Conservation (phyloP, 2,797 vertebrate species). For the Rhodeus uyekii region DNA sequence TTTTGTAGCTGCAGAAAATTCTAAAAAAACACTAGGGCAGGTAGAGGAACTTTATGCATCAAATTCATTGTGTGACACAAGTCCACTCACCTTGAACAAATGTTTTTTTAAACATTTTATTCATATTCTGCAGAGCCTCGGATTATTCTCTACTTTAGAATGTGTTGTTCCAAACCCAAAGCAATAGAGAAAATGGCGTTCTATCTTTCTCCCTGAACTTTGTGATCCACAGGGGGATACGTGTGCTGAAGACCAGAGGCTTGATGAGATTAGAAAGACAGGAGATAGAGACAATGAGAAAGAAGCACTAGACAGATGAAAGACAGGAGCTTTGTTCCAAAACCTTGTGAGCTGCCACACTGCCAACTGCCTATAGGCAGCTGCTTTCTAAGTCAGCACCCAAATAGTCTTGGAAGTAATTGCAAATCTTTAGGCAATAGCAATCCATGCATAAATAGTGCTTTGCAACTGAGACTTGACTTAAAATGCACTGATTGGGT, state of each 20-base stretch:
- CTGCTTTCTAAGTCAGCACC: neutral
- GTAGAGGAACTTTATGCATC: neutral
- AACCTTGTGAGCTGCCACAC: slow-evolving; percentile 5
- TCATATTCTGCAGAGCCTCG: neutral
- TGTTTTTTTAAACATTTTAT: neutral
- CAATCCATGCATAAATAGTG: neutral
- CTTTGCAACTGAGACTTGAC: neutral
- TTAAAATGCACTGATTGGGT: neutral
- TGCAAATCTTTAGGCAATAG: neutral
- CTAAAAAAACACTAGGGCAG: neutral
- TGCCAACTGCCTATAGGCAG: neutral
- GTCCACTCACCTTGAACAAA: neutral
- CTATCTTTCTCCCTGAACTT: neutral
- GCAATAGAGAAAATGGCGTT: neutral
- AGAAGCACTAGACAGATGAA: slow-evolving; percentile 8
- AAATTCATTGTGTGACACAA: neutral
- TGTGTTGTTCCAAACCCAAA: slow-evolving; percentile 10
- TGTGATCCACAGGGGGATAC: neutral
- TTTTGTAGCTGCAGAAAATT: neutral
- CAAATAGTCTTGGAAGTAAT: neutral
- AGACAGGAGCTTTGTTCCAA: slow-evolving; percentile 28
- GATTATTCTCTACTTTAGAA: neutral
- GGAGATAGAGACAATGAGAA: neutral
- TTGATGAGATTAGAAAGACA: slow-evolving; percentile 34
- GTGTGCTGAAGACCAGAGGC: slow-evolving; percentile 12